Conservation (phyloP, 2,797 vertebrate species). For the Bufotes viridis region DNA sequence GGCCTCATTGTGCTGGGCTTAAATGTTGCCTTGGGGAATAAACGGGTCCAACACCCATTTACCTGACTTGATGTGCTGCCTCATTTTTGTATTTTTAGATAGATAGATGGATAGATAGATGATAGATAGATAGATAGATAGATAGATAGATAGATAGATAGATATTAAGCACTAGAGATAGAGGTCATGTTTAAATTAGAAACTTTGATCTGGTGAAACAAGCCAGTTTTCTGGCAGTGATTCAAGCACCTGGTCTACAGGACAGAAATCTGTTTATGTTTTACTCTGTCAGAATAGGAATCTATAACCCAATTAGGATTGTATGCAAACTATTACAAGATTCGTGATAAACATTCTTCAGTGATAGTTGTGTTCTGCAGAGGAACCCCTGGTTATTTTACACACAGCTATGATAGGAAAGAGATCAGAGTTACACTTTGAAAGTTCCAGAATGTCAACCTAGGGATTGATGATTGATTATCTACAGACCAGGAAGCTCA, state of each 20-base stretch:
- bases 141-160: conserved; percentile 46
- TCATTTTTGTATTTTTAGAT: not conserved
- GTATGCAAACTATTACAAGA: conserved; percentile 44
- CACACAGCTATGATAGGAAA: not conserved
- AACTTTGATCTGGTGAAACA: conserved; percentile 31
- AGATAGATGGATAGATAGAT: not conserved
- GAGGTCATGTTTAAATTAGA: not conserved
- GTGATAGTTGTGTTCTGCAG: conserved; percentile 6
- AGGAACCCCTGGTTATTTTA: conserved; percentile 29
- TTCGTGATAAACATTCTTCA: conserved; percentile 8
- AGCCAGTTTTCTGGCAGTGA: not conserved
- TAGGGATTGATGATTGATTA: conserved; percentile 25
- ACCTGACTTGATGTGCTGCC: too few relatives aligned
- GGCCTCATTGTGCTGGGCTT: too few relatives aligned
- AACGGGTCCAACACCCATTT: too few relatives aligned
- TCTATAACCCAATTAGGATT: conserved; percentile 7
- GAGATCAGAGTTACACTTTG: conserved; percentile 36
- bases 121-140: conserved; percentile 26
- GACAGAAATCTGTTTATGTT: conserved; percentile 35
- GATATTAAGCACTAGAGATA: not conserved
- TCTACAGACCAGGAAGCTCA: conserved; percentile 9
- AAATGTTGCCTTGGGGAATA: too few relatives aligned
- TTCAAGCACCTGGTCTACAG: conserved; percentile 48
- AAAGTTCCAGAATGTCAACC: conserved; percentile 10
- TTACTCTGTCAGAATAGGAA: conserved; percentile 21